Evolutionary conservation across 1,140 invertebrate genomes (phyloP).

Genomic region (Drosophila pseudoananassae): DNA sequence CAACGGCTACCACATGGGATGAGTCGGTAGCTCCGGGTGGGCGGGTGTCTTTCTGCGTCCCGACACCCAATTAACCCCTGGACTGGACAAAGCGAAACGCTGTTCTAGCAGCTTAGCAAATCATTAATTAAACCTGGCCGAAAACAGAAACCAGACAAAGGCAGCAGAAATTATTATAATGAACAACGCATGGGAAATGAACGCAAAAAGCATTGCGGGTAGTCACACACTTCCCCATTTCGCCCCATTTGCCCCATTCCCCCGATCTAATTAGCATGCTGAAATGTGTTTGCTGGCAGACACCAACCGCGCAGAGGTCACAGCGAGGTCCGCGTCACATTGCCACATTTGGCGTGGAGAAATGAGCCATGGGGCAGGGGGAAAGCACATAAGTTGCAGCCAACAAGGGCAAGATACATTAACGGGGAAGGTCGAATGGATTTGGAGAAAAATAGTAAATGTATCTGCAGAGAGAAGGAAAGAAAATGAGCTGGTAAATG

Average conservation of each 20-base stretch:
- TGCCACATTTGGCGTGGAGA: constrained; percentile 21
- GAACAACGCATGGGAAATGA: constrained; percentile 70
- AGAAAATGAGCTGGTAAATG: neutral
- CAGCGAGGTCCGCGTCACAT: constrained; percentile 15
- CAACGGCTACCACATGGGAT: constrained; percentile 31
- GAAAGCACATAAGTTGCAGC: constrained; percentile 47
- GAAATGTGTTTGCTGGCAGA: constrained; percentile 36
- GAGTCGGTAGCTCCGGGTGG: neutral
- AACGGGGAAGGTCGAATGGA: constrained; percentile 46
- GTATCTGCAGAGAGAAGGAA: too few species aligned
- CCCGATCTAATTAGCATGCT: constrained; percentile 70
- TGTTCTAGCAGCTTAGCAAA: constrained; percentile 66
- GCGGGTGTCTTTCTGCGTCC: constrained; percentile 38
- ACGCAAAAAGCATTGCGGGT: constrained; percentile 51
- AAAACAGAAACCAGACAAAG: constrained; percentile 51
- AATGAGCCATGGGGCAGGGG: constrained; percentile 6
- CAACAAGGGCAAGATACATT: constrained; percentile 52
- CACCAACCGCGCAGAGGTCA: constrained; percentile 21
- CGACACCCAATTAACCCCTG: constrained; percentile 72
- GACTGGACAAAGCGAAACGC: constrained; percentile 21
- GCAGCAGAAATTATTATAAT: constrained; percentile 70
- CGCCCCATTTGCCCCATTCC: neutral
- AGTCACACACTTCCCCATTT: neutral
- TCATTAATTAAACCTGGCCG: constrained; percentile 74
- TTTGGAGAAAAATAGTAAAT: neutral